phyloP scores from a whole-genome alignment of 2,113 vertebrate species.

The Baryphthengus martii region DNA sequence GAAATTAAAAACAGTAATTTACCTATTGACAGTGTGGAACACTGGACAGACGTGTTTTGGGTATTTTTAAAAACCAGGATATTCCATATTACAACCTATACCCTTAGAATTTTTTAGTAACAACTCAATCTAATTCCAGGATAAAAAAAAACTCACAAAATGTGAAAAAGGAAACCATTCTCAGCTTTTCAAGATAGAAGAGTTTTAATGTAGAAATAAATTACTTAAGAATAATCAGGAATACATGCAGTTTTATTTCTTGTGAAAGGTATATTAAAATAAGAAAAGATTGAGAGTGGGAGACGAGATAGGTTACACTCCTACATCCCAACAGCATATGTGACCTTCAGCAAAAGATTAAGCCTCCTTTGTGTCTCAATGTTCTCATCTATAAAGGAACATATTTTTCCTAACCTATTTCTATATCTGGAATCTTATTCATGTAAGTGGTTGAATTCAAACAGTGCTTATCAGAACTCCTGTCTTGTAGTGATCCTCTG shows the following conservation, averaged over 20 bases:
- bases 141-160: neutral
- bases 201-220: neutral
- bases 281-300: neutral
- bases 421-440: neutral
- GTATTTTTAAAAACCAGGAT: neutral
- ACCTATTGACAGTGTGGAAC: neutral
- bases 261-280: neutral
- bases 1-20: neutral
- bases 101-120: neutral
- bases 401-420: neutral
- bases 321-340: neutral
- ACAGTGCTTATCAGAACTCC: neutral
- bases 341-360: slow-evolving; percentile 17
- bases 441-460: neutral
- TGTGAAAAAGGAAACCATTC: neutral
- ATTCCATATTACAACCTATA: neutral
- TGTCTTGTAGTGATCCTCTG: neutral
- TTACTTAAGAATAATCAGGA: neutral
- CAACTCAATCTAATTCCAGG: neutral
- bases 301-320: neutral
- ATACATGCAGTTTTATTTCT: neutral
- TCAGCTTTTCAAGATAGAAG: neutral
- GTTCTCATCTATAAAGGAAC: neutral
- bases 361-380: neutral
- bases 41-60: neutral